Base-by-base conservation (phyloP, 2,113 vertebrate genomes). In the Scomber scombrus region DNA sequence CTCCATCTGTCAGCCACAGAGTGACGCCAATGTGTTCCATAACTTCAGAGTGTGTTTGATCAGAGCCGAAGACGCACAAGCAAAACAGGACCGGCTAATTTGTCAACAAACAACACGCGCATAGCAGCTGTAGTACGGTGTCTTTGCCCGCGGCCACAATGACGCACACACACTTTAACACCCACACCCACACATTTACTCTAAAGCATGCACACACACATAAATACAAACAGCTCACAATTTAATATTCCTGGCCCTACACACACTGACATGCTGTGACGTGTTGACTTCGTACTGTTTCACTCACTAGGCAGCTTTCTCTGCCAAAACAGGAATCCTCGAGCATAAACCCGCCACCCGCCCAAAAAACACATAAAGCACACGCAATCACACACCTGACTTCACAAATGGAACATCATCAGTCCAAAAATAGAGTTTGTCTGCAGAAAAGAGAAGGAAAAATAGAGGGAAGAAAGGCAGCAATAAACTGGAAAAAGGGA, bases 41-140 rank as follows among this genome's bases (percentile, higher is more conserved):
- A 86, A 88, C 84, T 84, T 82, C 58, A 47, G 16, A 52, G 78
- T 18, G 34, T 47, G 18, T 81, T 80, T 80, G 70, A 85, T 82
- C 75, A 14, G 19, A 61, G 46, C 65, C 67, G 71, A 18, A 72
- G 80, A 62, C 5, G 5, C 1, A 11, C 55, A 81, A 78, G 85
- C 61, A 72, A 89, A 91, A 89, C 69, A 77, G n/a, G 15, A 74
- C 75, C 43, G 54, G 80, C 57, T 15, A 82, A 92, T 88, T 83
- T 92, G 91, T 90, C 89, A 92, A 93, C 92, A 93, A 91, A 86
- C 78, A 80, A 63, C 68, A 75, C 61, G 79, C 87, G 87, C 90
- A 91, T 87, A 90, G 83, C 88, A 84, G 87, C 76, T 19, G 75
- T 78, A 82, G 78, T 80, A 78, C 58, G 18, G 50, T 60, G 51